Base-by-base conservation (phyloP, 2,888 invertebrate genomes). In the Hedya salicella region DNA sequence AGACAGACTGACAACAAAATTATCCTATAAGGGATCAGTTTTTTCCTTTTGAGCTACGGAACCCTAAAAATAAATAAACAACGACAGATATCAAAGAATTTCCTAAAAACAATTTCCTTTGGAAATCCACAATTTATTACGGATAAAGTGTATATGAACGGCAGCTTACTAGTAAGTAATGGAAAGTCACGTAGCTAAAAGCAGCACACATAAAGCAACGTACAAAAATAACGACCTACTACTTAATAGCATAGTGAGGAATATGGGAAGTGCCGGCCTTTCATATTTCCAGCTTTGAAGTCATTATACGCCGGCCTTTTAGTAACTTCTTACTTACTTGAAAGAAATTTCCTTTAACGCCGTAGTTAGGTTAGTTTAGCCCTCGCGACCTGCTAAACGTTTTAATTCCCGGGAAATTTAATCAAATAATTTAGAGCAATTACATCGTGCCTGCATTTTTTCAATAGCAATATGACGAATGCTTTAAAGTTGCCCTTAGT, bases 231-330 rank as follows among this genome's bases (percentile, higher is more conserved):
- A 66, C 48, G 65, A 65, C 52, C 52, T 19, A 44, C 36, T 44
- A 16, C 49, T 42, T 61, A 66, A 66, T 61, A 53, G 60, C 25
- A 54, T 54, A 40, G 49, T 50, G 49, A 16, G 48, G 60, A 48
- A 66, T 66, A 66, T 66, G 66, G 54, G 59, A 65, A 65, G 52
- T 65, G 60, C 48, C 39, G 65, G 65, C 65, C 65, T 60, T 66
- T 66, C 46, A 66, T 66, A 66, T 66, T 66, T 53, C 65, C 16
- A 61, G 66, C 66, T 66, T 66, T 66, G 66, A 66, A 49, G 66
- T 49, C 59, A 57, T 65, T 48, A 65, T 54, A 54, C 21, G 56
- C 8, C 30, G 48, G 61, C 60, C 65, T 65, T 60, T 65, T 60
- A 65, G 53, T 66, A 61, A 66, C 66, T 66, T 60, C 60, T 66